phyloP scores from a whole-genome alignment of 2,888 invertebrate genomes.

The Ethmia dodecea region DNA sequence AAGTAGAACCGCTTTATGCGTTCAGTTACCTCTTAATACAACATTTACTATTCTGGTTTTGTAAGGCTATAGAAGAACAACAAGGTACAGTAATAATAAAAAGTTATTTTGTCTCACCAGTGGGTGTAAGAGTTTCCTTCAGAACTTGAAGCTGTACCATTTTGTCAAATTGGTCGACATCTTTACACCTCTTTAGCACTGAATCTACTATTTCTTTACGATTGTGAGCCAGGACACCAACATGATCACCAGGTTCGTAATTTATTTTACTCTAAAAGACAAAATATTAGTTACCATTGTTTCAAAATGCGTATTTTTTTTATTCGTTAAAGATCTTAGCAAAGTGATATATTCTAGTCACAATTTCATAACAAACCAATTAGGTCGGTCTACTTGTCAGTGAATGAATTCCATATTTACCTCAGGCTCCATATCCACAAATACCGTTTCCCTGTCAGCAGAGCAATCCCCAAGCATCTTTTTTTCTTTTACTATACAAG shows the following conservation, averaged over 20 bases:
- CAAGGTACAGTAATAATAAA: too few relatives aligned
- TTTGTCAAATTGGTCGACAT: conserved; percentile 81
- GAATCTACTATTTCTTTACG: conserved; percentile 86
- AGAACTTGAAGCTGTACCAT: conserved; percentile 87
- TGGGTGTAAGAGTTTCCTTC: conserved; percentile 90
- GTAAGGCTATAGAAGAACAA: too few relatives aligned
- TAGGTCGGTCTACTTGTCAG: too few relatives aligned
- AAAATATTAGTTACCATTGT: too few relatives aligned
- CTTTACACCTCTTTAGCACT: conserved; percentile 82
- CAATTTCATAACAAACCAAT: too few relatives aligned
- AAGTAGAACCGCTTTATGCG: too few relatives aligned
- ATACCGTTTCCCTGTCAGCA: conserved; percentile 75
- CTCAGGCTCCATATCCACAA: conserved; percentile 73
- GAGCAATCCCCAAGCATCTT: conserved; percentile 78
- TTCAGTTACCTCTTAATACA: too few relatives aligned
- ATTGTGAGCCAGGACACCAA: conserved; percentile 94
- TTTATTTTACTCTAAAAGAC: conserved; percentile 66
- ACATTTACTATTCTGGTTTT: too few relatives aligned
- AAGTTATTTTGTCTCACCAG: conserved; percentile 82
- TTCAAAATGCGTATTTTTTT: background rate
- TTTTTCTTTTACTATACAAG: conserved; percentile 72
- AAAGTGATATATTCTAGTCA: too few relatives aligned
- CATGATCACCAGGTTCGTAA: conserved; percentile 95
- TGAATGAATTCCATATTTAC: too few relatives aligned
- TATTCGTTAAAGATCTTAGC: background rate